Conservation (phyloP, 2,888 invertebrate genomes). For the Oscheius sp. region DNA sequence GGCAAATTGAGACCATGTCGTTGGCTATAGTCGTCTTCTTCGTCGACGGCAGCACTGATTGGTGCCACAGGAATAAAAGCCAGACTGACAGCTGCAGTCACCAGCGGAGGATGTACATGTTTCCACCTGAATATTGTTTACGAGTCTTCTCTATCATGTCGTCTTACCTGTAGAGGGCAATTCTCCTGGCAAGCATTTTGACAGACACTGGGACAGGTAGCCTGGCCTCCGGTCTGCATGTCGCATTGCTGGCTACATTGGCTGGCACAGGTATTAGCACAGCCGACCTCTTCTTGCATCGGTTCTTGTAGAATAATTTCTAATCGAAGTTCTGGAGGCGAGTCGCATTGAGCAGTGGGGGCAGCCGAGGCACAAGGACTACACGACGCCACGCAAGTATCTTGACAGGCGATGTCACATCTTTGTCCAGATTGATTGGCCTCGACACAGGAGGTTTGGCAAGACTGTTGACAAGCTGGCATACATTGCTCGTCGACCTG, state of each 20-base stretch:
- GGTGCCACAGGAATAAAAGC: constrained; percentile 49
- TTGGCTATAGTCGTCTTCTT: constrained; percentile 40
- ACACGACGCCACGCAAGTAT: constrained; percentile 48
- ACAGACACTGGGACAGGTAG: constrained; percentile 48
- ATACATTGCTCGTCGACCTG: constrained; percentile 53
- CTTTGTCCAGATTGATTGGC: constrained; percentile 44
- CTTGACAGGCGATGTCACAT: constrained; percentile 46
- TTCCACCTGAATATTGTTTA: constrained; percentile 45
- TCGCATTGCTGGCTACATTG: constrained; percentile 52
- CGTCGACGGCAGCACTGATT: constrained; percentile 56
- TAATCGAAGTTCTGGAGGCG: constrained; percentile 40
- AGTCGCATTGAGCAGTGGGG: constrained; percentile 26
- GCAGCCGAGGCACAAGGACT: constrained; percentile 10
- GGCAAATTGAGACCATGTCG: constrained; percentile 6
- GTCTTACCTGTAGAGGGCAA: constrained; percentile 46
- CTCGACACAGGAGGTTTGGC: constrained; percentile 45
- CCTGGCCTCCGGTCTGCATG: constrained; percentile 39
- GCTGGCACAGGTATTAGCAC: constrained; percentile 48
- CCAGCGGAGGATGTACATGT: constrained; percentile 44
- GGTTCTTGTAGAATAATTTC: constrained; percentile 54
- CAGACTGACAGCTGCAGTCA: constrained; percentile 46
- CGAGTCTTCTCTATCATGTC: neutral
- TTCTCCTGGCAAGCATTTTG: constrained; percentile 51
- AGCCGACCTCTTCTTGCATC: constrained; percentile 47
- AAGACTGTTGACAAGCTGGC: constrained; percentile 52